Percentiles rank a stretch among this genome's conserved stretches.
These are phyloP conservation scores for Siniperca chuatsi DNA, from an alignment of 2,113 vertebrate species.

Conservation along the genomic window DNA sequence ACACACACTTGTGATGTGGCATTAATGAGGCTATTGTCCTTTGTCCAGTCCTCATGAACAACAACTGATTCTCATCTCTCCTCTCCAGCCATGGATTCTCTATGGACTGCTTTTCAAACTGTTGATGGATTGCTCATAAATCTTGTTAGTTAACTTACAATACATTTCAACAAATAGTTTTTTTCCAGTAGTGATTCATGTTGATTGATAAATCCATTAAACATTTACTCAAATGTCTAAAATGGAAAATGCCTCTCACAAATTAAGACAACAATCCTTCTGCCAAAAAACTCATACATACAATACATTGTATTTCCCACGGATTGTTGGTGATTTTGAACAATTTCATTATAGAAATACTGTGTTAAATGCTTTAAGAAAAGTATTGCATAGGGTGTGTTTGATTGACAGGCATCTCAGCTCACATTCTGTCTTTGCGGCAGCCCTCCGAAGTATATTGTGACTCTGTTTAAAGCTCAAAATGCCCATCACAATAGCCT, in stretches of 20 bases:
- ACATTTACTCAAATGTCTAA: not conserved
- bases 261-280: not conserved
- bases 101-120: constrained; percentile 17
- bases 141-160: not conserved
- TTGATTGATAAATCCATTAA: not conserved
- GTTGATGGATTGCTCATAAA: constrained; percentile 12
- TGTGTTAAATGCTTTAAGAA: not conserved
- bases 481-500: not conserved
- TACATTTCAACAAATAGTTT: not conserved
- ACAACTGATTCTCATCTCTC: constrained; percentile 44
- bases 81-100: not conserved
- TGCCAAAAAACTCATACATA: not conserved
- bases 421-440: not conserved
- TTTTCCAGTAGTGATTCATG: not conserved
- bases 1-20: constrained; percentile 29
- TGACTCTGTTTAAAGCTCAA: not conserved
- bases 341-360: not conserved
- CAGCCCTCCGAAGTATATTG: not conserved
- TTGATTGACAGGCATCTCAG: not conserved
- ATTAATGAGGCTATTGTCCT: constrained; percentile 69
- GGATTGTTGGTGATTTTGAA: not conserved
- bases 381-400: no score
- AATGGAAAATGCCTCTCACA: no score
- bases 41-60: constrained; percentile 57
- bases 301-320: not conserved